Evolutionary conservation across 2,113 vertebrate genomes (phyloP).

Genomic region (Jaculus jaculus): DNA sequence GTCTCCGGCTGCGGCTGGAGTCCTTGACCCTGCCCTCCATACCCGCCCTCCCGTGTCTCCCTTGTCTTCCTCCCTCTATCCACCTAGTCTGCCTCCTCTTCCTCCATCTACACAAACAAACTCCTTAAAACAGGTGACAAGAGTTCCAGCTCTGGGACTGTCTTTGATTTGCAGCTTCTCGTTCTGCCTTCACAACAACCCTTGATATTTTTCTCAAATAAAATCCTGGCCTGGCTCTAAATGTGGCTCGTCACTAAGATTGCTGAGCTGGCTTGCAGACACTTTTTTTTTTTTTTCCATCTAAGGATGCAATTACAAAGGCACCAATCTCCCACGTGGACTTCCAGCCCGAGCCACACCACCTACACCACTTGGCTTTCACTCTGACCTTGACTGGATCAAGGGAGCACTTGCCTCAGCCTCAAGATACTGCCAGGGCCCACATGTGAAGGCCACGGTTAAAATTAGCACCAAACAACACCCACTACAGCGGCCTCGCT

Average conservation of each 20-base stretch:
- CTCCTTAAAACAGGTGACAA: neutral
- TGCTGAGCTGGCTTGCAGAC: neutral
- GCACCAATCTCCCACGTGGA: no score
- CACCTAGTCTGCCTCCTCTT: neutral
- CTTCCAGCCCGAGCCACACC: neutral
- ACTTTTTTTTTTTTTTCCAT: neutral
- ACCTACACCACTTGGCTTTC: neutral
- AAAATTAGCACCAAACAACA: neutral
- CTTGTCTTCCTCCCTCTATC: neutral
- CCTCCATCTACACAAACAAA: neutral
- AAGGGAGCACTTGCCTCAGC: neutral
- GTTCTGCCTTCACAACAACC: neutral
- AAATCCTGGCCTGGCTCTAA: neutral
- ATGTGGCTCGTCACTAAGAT: neutral
- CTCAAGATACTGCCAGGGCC: neutral
- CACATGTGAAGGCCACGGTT: neutral
- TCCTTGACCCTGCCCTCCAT: neutral
- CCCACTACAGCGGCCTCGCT: conserved; percentile 45
- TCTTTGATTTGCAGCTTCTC: neutral
- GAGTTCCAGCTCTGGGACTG: neutral
- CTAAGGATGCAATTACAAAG: neutral
- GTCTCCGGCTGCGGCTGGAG: neutral
- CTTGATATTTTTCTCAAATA: neutral
- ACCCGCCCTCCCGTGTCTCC: neutral
- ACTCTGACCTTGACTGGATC: neutral